Evolutionary conservation across 2,113 vertebrate species (phyloP).

Genomic region (Thunnus thynnus): DNA sequence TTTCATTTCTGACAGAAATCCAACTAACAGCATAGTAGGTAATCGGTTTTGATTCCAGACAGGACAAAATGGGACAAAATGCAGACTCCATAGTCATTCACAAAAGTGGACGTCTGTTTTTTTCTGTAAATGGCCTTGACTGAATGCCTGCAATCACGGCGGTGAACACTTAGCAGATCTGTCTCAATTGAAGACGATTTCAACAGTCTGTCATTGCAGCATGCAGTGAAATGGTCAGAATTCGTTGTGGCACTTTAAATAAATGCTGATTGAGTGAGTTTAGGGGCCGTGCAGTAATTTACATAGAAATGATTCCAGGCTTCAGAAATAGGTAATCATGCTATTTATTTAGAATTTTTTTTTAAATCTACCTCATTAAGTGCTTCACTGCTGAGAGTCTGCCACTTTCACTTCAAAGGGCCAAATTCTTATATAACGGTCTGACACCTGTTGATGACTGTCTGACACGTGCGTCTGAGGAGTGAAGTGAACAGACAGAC

Average conservation of each 20-base stretch:
- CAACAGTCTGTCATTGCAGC: conserved; percentile 1
- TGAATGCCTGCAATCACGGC: conserved; percentile 31
- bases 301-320: conserved; percentile 13
- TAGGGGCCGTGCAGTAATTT: neutral
- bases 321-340: conserved; percentile 3
- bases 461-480: neutral
- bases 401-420: neutral
- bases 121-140: conserved; percentile 8
- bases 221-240: conserved; percentile 15
- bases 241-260: conserved; percentile 2
- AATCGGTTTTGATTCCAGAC: conserved; percentile 43
- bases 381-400: neutral
- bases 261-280: conserved; percentile 20
- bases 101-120: conserved; percentile 4
- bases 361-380: neutral
- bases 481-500: conserved; percentile 4
- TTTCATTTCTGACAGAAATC: conserved; percentile 27
- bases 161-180: conserved; percentile 40
- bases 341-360: neutral
- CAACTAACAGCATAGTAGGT: neutral
- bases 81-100: conserved; percentile 20
- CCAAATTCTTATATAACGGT: neutral
- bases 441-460: neutral
- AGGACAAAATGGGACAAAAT: conserved; percentile 10
- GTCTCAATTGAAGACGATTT: conserved; percentile 32